Percentiles rank a stretch among this genome's conserved stretches.
These are phyloP conservation scores for Pyrgilauda ruficollis DNA, from an alignment of 2,113 vertebrate genomes.

Conservation along the genomic window DNA sequence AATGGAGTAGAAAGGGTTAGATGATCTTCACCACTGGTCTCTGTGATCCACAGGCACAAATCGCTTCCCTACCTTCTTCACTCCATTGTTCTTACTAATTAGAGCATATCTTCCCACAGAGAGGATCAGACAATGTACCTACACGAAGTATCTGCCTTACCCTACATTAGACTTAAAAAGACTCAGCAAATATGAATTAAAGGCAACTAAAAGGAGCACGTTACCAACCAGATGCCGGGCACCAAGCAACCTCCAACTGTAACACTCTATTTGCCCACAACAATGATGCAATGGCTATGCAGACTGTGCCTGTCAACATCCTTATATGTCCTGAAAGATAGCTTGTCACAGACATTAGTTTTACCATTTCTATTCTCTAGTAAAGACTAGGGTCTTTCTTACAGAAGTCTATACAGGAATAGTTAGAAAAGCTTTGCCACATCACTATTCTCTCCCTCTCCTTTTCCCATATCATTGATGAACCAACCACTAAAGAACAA, in stretches of 20 bases:
- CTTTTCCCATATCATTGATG: not conserved
- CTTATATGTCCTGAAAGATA: not conserved
- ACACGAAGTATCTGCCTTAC: not conserved
- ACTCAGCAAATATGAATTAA: not conserved
- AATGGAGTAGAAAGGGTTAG: not conserved
- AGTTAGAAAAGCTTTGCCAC: not conserved
- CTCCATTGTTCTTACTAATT: not conserved
- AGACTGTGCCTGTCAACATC: not conserved
- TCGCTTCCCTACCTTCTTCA: not conserved
- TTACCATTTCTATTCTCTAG: not conserved
- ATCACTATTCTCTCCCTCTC: not conserved
- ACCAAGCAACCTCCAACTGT: not conserved
- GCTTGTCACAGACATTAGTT: not conserved
- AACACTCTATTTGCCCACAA: not conserved
- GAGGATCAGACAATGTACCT: not conserved
- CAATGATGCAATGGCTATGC: fast-evolving
- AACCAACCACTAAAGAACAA: not conserved
- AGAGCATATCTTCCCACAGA: not conserved
- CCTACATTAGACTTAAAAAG: not conserved
- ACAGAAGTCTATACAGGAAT: fast-evolving
- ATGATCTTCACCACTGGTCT: not conserved
- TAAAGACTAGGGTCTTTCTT: not conserved
- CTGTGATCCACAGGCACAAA: not conserved
- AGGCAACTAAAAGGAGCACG: not conserved
- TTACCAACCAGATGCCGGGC: not conserved